These are phyloP conservation scores for Hyperoplus immaculatus DNA, from an alignment of 2,797 vertebrate species.

Conservation along the genomic window DNA sequence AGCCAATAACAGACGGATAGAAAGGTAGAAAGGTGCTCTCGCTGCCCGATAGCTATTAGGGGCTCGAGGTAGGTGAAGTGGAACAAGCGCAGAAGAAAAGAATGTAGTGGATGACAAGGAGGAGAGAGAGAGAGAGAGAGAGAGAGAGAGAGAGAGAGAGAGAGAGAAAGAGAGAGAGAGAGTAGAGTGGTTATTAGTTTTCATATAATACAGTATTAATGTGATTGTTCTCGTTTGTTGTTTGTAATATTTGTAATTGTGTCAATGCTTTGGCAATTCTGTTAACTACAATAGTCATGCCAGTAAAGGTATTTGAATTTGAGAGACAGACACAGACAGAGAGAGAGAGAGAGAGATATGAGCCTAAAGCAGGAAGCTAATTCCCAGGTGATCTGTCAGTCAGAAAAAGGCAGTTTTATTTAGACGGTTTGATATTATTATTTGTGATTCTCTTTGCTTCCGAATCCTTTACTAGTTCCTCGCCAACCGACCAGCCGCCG, in stretches of 20 bases:
- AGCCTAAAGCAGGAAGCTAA: conserved; percentile 63
- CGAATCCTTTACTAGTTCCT: conserved; percentile 62
- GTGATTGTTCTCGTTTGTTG: too few relatives aligned
- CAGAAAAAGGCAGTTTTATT: conserved; percentile 79
- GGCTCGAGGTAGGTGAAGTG: conserved; percentile 58
- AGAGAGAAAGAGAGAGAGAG: too few relatives aligned
- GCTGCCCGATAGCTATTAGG: conserved; percentile 51
- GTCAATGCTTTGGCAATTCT: too few relatives aligned
- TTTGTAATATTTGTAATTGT: too few relatives aligned
- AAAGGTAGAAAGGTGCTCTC: conserved; percentile 39
- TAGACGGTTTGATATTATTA: conserved; percentile 76
- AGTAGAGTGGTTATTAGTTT: too few relatives aligned
- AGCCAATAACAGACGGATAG: conserved; percentile 56
- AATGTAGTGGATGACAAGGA: conserved; percentile 44
- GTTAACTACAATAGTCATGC: too few relatives aligned
- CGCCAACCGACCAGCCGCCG: background rate
- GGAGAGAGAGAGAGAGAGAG: conserved; percentile 6
- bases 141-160: background rate
- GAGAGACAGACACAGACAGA: too few relatives aligned
- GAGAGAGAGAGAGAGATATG: conserved; percentile 11
- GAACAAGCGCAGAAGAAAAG: conserved; percentile 56
- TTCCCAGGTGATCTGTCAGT: conserved; percentile 74
- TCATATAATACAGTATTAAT: too few relatives aligned
- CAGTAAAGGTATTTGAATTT: too few relatives aligned
- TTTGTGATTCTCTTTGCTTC: conserved; percentile 72